These are phyloP conservation scores for Stenolophus ochropezus DNA, from an alignment of 2,888 invertebrate genomes.

Conservation along the genomic window DNA sequence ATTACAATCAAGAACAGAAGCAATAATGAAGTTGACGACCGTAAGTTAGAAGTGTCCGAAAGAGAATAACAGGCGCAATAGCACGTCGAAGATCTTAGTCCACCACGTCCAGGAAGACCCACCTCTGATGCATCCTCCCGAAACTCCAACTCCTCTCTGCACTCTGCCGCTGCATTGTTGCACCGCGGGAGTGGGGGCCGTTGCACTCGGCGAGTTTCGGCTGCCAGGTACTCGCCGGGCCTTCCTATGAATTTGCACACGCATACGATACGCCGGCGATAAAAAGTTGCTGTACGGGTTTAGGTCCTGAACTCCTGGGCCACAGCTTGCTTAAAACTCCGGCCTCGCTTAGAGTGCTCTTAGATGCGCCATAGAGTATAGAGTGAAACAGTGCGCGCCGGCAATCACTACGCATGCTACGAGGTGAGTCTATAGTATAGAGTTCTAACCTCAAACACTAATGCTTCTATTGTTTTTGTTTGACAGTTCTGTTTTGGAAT, in stretches of 20 bases:
- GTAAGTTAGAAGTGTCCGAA: too few relatives aligned
- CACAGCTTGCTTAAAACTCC: constrained; percentile 65
- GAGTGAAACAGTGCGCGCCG: constrained; percentile 64
- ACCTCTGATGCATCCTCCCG: too few relatives aligned
- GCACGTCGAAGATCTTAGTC: too few relatives aligned
- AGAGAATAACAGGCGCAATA: too few relatives aligned
- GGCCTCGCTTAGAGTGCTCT: constrained; percentile 68
- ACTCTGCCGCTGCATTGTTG: not conserved
- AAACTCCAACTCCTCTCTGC: too few relatives aligned
- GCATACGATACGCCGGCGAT: too few relatives aligned
- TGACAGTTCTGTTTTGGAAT: too few relatives aligned
- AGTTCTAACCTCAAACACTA: too few relatives aligned
- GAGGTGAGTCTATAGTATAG: not conserved
- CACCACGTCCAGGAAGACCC: too few relatives aligned
- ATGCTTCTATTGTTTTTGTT: too few relatives aligned
- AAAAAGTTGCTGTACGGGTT: constrained; percentile 80
- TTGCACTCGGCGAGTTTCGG: constrained; percentile 68
- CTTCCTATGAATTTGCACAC: constrained; percentile 79
- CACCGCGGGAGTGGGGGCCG: constrained; percentile 19
- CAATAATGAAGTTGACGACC: too few relatives aligned
- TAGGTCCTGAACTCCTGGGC: constrained; percentile 74
- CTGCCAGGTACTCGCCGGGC: constrained; percentile 62
- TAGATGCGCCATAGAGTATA: constrained; percentile 73
- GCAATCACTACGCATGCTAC: not conserved
- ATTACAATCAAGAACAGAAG: too few relatives aligned